Percentiles rank a stretch among this genome's conserved stretches.
Evolutionary conservation across 2,888 invertebrate genomes (phyloP).

Genomic region (Ephialtes manifestator): DNA sequence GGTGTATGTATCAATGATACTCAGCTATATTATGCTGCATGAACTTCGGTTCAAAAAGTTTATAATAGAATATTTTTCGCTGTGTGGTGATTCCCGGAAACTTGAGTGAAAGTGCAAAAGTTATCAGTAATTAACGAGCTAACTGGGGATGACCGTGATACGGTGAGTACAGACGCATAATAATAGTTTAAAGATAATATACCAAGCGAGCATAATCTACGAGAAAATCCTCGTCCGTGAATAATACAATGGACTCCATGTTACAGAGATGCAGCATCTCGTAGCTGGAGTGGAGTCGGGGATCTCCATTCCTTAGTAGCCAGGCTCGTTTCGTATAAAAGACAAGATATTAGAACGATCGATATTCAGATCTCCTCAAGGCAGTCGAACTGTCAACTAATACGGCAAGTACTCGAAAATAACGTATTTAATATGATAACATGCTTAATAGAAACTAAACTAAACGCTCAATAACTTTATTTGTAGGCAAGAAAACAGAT

Average conservation of each 20-base stretch:
- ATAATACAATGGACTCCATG: too few species aligned
- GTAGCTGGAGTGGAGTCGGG: too few species aligned
- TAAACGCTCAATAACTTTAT: neutral
- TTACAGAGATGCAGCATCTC: too few species aligned
- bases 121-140: too few species aligned
- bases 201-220: too few species aligned
- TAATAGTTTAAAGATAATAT: too few species aligned
- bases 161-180: too few species aligned
- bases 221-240: too few species aligned
- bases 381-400: conserved; percentile 27
- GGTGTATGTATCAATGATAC: too few species aligned
- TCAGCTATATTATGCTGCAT: too few species aligned
- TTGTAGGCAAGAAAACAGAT: conserved; percentile 8
- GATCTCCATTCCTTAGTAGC: neutral
- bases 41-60: neutral
- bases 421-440: neutral
- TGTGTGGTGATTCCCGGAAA: neutral
- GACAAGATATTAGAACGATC: neutral
- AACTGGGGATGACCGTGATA: too few species aligned
- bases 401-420: neutral
- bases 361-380: conserved; percentile 23
- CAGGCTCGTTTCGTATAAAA: conserved; percentile 27
- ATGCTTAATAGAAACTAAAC: neutral
- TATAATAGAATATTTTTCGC: neutral
- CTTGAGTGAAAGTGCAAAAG: neutral